Evolutionary conservation across 2,797 vertebrate genomes (phyloP).

Genomic region (Acanthopagrus latus): DNA sequence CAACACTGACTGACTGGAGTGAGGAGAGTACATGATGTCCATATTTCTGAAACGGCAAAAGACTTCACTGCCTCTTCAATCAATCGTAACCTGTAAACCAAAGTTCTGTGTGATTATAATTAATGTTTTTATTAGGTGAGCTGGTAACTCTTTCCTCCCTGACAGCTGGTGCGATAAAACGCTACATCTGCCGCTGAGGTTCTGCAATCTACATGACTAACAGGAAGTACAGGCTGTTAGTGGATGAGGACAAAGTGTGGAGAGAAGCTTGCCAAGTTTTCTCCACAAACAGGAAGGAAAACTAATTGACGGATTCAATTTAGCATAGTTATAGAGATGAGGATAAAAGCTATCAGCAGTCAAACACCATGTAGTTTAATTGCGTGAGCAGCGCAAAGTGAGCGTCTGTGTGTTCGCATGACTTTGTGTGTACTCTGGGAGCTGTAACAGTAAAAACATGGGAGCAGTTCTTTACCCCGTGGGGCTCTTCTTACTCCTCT

Average conservation of each 20-base stretch:
- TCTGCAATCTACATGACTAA: constrained; percentile 30
- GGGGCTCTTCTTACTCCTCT: constrained; percentile 46
- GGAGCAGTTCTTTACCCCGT: constrained; percentile 42
- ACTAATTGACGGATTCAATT: constrained; percentile 31
- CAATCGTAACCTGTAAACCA: neutral
- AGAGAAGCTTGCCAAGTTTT: constrained; percentile 23
- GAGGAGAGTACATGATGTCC: neutral
- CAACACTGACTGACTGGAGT: neutral
- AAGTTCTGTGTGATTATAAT: neutral
- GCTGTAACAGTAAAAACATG: constrained; percentile 38
- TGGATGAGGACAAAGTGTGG: constrained; percentile 5
- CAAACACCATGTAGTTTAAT: constrained; percentile 38
- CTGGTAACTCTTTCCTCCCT: constrained; percentile 29
- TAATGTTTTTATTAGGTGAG: constrained; percentile 18
- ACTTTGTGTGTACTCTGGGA: constrained; percentile 10
- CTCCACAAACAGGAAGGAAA: constrained; percentile 29
- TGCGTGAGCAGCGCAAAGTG: neutral
- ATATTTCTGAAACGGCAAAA: constrained; percentile 4
- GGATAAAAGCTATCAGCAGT: constrained; percentile 23
- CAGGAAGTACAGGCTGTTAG: constrained; percentile 27
- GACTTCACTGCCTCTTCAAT: neutral
- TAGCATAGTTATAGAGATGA: constrained; percentile 17
- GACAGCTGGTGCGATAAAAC: constrained; percentile 43
- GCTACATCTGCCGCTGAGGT: constrained; percentile 1
- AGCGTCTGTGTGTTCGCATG: neutral